A percentile compares a stretch with the other conserved stretches of the same genome.
Evolutionary conservation across 2,113 vertebrate species (phyloP).

Genomic region (Gobio gobio): DNA sequence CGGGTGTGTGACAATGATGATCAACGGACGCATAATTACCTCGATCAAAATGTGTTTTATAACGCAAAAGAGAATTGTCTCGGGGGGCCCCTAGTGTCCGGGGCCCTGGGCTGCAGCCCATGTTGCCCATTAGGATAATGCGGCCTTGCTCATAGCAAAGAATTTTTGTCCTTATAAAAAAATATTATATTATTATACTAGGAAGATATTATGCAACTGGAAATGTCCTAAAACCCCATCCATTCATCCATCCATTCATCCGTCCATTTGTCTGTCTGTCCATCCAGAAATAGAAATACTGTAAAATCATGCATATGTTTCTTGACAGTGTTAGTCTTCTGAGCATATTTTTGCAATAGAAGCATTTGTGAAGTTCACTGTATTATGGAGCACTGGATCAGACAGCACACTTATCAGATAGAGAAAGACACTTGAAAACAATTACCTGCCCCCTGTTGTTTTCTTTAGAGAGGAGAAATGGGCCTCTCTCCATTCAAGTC

Average conservation of each 20-base stretch:
- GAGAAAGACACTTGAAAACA: slow-evolving; percentile 41
- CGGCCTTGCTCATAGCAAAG: not conserved
- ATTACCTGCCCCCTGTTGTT: slow-evolving; percentile 39
- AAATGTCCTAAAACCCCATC: not conserved
- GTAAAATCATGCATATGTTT: not conserved
- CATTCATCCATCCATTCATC: too few relatives aligned
- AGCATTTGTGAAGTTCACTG: slow-evolving; percentile 5
- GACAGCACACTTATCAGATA: slow-evolving; percentile 6
- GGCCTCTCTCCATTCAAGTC: slow-evolving; percentile 18
- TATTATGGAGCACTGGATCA: not conserved
- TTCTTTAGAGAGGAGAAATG: not conserved
- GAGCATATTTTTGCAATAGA: not conserved
- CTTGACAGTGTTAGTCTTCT: not conserved
- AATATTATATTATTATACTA: not conserved
- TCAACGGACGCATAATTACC: too few relatives aligned
- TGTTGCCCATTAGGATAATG: too few relatives aligned
- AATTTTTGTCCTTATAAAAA: slow-evolving; percentile 8
- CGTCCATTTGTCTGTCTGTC: too few relatives aligned
- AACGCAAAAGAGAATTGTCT: too few relatives aligned
- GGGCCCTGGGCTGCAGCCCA: too few relatives aligned
- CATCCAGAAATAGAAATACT: too few relatives aligned
- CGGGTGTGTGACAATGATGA: too few relatives aligned
- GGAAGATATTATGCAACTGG: not conserved
- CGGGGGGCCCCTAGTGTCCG: too few relatives aligned
- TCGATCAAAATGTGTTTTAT: too few relatives aligned